A percentile compares a stretch with the other conserved stretches of the same genome.
phyloP scores from a whole-genome alignment of 2,113 vertebrate species.

The Macroglossus sobrinus region DNA sequence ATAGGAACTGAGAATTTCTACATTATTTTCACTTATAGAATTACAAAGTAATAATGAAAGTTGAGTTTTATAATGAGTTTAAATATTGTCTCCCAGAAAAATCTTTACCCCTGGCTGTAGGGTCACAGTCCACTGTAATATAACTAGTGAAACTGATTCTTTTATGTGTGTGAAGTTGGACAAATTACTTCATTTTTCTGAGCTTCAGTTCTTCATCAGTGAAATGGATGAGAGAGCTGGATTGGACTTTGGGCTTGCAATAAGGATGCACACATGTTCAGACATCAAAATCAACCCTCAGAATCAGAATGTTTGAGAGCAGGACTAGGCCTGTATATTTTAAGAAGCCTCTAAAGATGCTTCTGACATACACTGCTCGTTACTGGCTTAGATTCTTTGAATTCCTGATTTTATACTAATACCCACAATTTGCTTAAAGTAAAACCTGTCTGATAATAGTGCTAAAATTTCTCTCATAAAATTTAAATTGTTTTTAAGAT shows the following conservation, averaged over 20 bases:
- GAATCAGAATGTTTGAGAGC: background rate
- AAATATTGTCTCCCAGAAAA: background rate
- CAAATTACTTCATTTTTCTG: background rate
- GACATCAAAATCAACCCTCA: background rate
- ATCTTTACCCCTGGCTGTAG: background rate
- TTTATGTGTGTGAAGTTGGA: background rate
- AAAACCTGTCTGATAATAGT: background rate
- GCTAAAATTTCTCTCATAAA: background rate
- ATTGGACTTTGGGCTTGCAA: background rate
- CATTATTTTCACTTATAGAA: background rate
- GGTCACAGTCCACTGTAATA: background rate
- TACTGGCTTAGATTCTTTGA: background rate
- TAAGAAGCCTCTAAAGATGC: background rate
- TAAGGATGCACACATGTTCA: background rate
- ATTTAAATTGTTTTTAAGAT: constrained; percentile 7
- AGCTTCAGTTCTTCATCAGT: background rate
- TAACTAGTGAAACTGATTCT: background rate
- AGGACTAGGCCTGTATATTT: background rate
- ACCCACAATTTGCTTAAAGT: background rate
- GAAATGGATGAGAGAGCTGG: background rate
- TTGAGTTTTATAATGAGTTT: constrained; percentile 1
- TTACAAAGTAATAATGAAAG: background rate
- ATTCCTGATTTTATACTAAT: background rate
- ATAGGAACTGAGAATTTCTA: constrained; percentile 39
- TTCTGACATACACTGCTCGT: background rate